phyloP scores from a whole-genome alignment of 2,797 vertebrate genomes.

The Pterois miles region DNA sequence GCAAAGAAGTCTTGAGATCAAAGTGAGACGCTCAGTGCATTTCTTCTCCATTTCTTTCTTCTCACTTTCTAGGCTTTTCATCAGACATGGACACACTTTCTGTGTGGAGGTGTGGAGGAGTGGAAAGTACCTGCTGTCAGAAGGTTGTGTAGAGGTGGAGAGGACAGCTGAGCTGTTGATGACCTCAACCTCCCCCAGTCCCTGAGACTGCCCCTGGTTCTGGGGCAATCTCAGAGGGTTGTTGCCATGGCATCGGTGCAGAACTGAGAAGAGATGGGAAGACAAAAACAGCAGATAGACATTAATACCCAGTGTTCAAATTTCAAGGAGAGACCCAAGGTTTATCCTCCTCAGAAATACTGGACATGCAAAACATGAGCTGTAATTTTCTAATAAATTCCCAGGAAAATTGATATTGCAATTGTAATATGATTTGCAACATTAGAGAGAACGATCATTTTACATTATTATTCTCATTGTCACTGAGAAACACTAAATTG shows the following conservation, averaged over 20 bases:
- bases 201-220: constrained; percentile 57
- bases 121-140: constrained; percentile 74
- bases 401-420: not conserved
- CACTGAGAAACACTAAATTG: no score
- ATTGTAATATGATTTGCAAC: no score
- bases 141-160: constrained; percentile 62
- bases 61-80: not conserved
- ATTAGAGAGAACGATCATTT: no score
- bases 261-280: constrained; percentile 53
- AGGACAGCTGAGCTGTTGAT: constrained; percentile 76
- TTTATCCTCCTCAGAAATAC: not conserved
- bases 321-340: no score
- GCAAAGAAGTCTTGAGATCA: constrained; percentile 8
- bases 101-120: not conserved
- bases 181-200: constrained; percentile 78
- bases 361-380: not conserved
- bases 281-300: not conserved
- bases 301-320: not conserved
- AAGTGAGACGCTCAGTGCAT: not conserved
- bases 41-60: not conserved
- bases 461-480: no score
- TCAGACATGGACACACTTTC: not conserved
- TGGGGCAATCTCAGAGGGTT: constrained; percentile 75
- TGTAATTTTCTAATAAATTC: not conserved
- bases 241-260: constrained; percentile 76